These are phyloP conservation scores for Erynnis tages DNA, from an alignment of 2,888 invertebrate species.

Conservation along the genomic window DNA sequence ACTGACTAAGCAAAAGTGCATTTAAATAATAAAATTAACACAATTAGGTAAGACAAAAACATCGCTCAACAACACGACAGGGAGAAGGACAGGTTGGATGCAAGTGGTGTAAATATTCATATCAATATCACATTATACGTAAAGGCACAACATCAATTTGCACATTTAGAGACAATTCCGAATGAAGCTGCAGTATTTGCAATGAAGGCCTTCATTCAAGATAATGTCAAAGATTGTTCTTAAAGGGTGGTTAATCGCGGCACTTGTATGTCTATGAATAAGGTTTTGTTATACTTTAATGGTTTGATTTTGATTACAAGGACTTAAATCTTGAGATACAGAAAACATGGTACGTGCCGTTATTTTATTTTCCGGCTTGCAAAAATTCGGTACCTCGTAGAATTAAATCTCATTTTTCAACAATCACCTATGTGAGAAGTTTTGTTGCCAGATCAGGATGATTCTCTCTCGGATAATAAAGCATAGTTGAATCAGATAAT, in stretches of 20 bases:
- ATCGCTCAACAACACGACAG: slow-evolving; percentile 34
- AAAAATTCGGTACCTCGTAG: no score
- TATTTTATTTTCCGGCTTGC: no score
- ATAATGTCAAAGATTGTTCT: slow-evolving; percentile 46
- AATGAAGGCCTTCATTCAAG: slow-evolving; percentile 41
- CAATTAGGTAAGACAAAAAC: slow-evolving; percentile 13
- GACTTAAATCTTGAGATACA: no score
- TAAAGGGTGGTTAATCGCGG: slow-evolving; percentile 21
- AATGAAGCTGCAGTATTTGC: slow-evolving; percentile 37
- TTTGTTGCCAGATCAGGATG: no score
- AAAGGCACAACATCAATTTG: slow-evolving; percentile 76
- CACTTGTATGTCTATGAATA: not conserved
- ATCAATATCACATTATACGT: slow-evolving; percentile 70
- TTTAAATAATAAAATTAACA: slow-evolving; percentile 7
- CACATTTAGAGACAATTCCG: slow-evolving; percentile 64
- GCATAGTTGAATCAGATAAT: no score
- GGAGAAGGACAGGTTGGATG: slow-evolving; percentile 62
- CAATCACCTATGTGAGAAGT: no score
- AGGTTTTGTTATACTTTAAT: no score
- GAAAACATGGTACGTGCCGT: no score
- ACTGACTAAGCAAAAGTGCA: slow-evolving; percentile 24
- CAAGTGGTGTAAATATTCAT: slow-evolving; percentile 74
- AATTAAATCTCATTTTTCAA: no score
- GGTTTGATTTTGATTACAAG: no score
- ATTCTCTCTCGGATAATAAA: no score